phyloP scores from a whole-genome alignment of 30 jellyfish, hydroid and myxozoan genomes.

The Hydractinia symbiolongicarpus region DNA sequence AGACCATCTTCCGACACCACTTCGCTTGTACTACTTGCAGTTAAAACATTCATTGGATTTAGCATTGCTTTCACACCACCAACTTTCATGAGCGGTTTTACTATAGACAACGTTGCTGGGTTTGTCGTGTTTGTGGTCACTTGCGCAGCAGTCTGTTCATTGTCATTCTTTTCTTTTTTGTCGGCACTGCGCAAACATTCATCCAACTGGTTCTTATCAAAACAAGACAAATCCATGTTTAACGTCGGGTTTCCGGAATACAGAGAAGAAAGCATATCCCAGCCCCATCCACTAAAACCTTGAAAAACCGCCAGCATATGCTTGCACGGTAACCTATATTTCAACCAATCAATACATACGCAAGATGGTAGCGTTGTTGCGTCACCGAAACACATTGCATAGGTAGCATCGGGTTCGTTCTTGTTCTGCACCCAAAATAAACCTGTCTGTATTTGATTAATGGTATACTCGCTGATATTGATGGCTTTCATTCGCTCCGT shows the following conservation, averaged over 20 bases:
- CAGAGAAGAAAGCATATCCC: slow-evolving; percentile 29
- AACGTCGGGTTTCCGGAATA: slow-evolving; percentile 28
- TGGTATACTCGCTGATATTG: background rate
- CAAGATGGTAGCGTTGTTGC: slow-evolving; percentile 26
- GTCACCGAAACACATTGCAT: slow-evolving; percentile 33
- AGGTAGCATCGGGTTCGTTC: slow-evolving; percentile 9
- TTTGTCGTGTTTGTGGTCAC: background rate
- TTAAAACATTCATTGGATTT: background rate
- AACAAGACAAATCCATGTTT: slow-evolving; percentile 31
- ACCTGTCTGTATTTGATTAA: slow-evolving; percentile 33
- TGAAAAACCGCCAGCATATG: slow-evolving; percentile 30
- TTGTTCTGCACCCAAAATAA: slow-evolving; percentile 13
- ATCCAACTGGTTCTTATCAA: slow-evolving; percentile 31
- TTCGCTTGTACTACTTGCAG: background rate
- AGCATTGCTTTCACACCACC: background rate
- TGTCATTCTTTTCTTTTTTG: background rate
- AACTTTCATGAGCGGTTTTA: background rate
- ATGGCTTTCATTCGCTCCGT: slow-evolving; percentile 1
- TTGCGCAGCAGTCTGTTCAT: background rate
- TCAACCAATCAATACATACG: slow-evolving; percentile 33
- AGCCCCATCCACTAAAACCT: slow-evolving; percentile 25
- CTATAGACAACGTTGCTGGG: background rate
- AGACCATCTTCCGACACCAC: background rate
- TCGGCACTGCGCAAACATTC: background rate
- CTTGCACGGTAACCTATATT: slow-evolving; percentile 31